Evolutionary conservation across 1,140 invertebrate genomes (phyloP).

Genomic region (Drosophila sp.): DNA sequence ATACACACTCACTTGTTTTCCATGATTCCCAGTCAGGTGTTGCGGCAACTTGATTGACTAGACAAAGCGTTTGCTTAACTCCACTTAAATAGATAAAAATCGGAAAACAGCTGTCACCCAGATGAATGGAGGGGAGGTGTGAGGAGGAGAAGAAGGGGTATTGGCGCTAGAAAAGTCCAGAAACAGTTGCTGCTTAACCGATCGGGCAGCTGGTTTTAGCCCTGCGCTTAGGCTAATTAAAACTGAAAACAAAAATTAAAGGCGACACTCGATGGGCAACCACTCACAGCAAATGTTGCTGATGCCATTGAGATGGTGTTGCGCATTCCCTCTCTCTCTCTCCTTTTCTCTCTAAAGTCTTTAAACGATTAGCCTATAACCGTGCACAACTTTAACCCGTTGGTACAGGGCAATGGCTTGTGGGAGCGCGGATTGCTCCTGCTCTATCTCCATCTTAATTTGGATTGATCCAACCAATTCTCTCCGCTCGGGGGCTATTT

Average conservation of each 20-base stretch:
- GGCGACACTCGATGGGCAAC: conserved; percentile 40
- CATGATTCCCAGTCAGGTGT: conserved; percentile 15
- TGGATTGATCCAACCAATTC: conserved; percentile 17
- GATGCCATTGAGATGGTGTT: not conserved
- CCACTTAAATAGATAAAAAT: not conserved
- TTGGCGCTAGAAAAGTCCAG: conserved; percentile 11
- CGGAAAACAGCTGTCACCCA: conserved; percentile 24
- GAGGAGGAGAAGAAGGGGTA: not conserved
- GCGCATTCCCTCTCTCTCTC: conserved; percentile 14
- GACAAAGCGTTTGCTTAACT: conserved; percentile 16
- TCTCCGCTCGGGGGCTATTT: conserved; percentile 59
- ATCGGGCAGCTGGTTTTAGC: conserved; percentile 48
- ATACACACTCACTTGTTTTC: too few relatives aligned
- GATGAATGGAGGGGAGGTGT: not conserved
- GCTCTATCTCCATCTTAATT: not conserved
- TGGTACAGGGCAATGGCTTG: conserved; percentile 27
- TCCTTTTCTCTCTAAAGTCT: conserved; percentile 23
- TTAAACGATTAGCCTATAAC: conserved; percentile 59
- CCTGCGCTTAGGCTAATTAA: conserved; percentile 47
- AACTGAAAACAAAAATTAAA: conserved; percentile 57
- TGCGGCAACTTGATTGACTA: not conserved
- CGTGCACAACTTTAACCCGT: conserved; percentile 55
- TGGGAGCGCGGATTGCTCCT: conserved; percentile 21
- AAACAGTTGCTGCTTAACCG: conserved; percentile 39
- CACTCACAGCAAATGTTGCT: conserved; percentile 32